Conservation (phyloP, 1,140 invertebrate genomes). For the Magallana gigas region DNA sequence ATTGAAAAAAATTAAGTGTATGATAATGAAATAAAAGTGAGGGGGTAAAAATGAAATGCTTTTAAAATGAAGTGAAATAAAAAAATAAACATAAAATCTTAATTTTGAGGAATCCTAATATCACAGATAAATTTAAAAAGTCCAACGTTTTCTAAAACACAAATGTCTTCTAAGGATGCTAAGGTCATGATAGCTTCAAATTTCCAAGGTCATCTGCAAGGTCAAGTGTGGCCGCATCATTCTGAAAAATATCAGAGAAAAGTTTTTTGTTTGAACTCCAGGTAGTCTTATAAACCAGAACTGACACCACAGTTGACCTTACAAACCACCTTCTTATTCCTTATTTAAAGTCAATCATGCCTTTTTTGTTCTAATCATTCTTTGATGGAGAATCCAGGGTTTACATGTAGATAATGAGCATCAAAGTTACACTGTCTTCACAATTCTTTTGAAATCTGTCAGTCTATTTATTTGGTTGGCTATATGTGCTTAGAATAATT, state of each 20-base stretch:
- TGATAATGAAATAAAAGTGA: background rate
- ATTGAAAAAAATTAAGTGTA: background rate
- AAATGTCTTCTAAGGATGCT: slow-evolving; percentile 14
- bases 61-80: background rate
- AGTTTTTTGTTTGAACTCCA: background rate
- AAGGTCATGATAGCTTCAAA: slow-evolving; percentile 71
- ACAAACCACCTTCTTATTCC: slow-evolving; percentile 6
- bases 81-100: background rate
- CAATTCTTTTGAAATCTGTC: no score
- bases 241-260: slow-evolving; percentile 54
- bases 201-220: slow-evolving; percentile 68
- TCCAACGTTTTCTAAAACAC: background rate
- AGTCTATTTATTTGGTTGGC: no score
- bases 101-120: background rate
- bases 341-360: background rate
- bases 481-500: no score
- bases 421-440: no score
- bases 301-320: slow-evolving; percentile 22
- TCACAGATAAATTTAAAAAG: slow-evolving; percentile 10
- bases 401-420: no score
- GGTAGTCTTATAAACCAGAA: background rate
- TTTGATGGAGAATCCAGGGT: no score
- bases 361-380: no score
- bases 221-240: slow-evolving; percentile 61
- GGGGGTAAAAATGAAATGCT: background rate